Evolutionary conservation across 2,797 vertebrate species (phyloP).

Genomic region (Chrosomus eos): DNA sequence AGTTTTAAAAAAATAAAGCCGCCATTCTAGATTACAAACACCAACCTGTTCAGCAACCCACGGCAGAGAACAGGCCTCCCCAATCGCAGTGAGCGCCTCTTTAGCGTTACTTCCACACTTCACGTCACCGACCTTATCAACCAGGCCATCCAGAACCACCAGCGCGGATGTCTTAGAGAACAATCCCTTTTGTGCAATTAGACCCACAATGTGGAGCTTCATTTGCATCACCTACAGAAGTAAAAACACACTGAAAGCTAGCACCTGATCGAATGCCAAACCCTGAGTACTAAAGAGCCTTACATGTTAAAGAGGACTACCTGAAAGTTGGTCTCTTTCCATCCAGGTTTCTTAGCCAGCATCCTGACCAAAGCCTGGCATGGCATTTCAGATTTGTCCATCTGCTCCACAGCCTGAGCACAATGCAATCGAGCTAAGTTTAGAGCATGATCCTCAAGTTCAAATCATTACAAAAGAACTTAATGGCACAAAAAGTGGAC

Average conservation of each 20-base stretch:
- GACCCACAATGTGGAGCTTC: conserved; percentile 91
- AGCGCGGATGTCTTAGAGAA: conserved; percentile 95
- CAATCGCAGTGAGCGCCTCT: conserved; percentile 91
- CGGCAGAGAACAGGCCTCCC: conserved; percentile 87
- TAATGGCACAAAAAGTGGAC: neutral
- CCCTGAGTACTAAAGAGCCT: neutral
- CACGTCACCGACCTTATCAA: conserved; percentile 95
- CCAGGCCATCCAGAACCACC: conserved; percentile 91
- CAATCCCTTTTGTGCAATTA: conserved; percentile 89
- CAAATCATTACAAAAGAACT: neutral
- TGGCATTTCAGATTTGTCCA: conserved; percentile 91
- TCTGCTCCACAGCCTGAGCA: conserved; percentile 90
- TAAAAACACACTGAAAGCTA: neutral
- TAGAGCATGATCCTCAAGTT: neutral
- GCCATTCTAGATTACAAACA: conserved; percentile 63
- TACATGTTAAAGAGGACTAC: conserved; percentile 68
- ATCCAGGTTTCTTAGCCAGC: conserved; percentile 98
- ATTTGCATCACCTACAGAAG: conserved; percentile 93
- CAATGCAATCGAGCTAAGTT: conserved; percentile 16
- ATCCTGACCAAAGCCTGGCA: conserved; percentile 96
- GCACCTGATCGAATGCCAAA: conserved; percentile 9
- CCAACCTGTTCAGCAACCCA: conserved; percentile 97
- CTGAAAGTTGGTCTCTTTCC: conserved; percentile 99
- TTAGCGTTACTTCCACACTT: conserved; percentile 96
- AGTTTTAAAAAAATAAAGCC: neutral